Evolutionary conservation across 1,140 invertebrate species (phyloP), one percentile per base, ranked within the genome.

Genomic region (Parasteatoda tepidariorum): DNA sequence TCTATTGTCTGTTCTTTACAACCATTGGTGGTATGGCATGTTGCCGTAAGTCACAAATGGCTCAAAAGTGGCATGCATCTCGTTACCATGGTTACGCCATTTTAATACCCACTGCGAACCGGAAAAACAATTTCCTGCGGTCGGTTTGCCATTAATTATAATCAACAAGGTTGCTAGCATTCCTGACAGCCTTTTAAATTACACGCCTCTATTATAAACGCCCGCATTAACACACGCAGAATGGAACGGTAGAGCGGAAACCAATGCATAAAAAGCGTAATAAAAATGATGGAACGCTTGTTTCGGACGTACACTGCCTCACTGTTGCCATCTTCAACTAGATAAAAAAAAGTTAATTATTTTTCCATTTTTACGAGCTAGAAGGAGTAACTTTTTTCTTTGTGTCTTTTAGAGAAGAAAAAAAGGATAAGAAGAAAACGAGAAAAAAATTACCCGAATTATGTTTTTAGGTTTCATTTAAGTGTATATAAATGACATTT

Each of bases 341-440:
- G 48, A 34, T 57, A 79, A 68, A 76, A 76, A 79, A 79, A 79
- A 79, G 75, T 79, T 79, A 79, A 79, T 79, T 79, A 79, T 79
- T 79, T 79, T 79, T 67, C 75, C 75, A 79, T 79, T 79, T 79
- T 79, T 79, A 79, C 33, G 75, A 79, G 75, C 64, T 26, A 61
- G 68, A 68, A 68, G 75, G 13, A 67, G 38, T 7, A 11, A 3
- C 28, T 76, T 64, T 64, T 76, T 75, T 76, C 61, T 38, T 26
- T 64, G 15, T 31, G 18, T 74, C 57, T 74, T 34, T 34, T 18
- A 15, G 7, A 18, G 2, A 0, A 26, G 34, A 26, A 59, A 71
- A 30, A 74, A 28, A 59, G 24, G 57, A 59, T 41, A 26, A 9
- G 18, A 11, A 15, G 24, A 57, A 64, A 79, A 64, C 9, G 30